A percentile compares a stretch with the other conserved stretches of the same genome.
Conservation (phyloP, 1,140 invertebrate genomes). For the Pygmarrhopalites habei region DNA sequence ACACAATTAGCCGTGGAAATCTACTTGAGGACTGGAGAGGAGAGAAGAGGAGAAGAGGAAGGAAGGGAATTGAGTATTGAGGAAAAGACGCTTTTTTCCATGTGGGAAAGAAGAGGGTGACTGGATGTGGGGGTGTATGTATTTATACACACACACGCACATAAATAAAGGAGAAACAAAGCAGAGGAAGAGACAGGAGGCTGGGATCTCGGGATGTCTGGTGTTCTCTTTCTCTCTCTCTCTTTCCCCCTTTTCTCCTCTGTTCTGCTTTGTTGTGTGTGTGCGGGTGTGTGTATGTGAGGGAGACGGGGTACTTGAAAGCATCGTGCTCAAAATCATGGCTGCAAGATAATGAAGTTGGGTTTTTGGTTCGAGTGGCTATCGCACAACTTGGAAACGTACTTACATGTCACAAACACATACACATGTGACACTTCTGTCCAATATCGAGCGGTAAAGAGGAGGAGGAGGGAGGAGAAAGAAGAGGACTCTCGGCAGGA, state of each 20-base stretch:
- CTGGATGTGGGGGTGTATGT: too few relatives aligned
- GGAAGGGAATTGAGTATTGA: too few relatives aligned
- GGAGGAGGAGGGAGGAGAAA: neutral
- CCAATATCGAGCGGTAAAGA: conserved; percentile 6
- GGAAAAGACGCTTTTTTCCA: too few relatives aligned
- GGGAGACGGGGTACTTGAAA: neutral
- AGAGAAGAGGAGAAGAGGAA: too few relatives aligned
- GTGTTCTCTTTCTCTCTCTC: neutral
- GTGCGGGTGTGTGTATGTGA: neutral
- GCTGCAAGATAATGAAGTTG: conserved; percentile 11
- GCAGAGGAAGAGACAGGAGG: neutral
- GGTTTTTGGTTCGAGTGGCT: neutral
- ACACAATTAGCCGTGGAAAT: too few relatives aligned
- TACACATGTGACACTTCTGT: conserved; percentile 10
- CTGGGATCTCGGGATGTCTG: neutral
- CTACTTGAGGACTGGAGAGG: too few relatives aligned
- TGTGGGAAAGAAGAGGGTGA: too few relatives aligned
- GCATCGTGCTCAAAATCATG: neutral
- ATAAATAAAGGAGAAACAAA: neutral
- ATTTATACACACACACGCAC: too few relatives aligned
- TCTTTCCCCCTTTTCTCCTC: too few relatives aligned
- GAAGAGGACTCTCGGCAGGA: neutral
- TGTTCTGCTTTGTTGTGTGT: too few relatives aligned
- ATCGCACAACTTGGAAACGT: neutral
- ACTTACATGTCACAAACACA: conserved; percentile 13